Conservation (phyloP, 2,113 vertebrate genomes). For the Galemys pyrenaicus region DNA sequence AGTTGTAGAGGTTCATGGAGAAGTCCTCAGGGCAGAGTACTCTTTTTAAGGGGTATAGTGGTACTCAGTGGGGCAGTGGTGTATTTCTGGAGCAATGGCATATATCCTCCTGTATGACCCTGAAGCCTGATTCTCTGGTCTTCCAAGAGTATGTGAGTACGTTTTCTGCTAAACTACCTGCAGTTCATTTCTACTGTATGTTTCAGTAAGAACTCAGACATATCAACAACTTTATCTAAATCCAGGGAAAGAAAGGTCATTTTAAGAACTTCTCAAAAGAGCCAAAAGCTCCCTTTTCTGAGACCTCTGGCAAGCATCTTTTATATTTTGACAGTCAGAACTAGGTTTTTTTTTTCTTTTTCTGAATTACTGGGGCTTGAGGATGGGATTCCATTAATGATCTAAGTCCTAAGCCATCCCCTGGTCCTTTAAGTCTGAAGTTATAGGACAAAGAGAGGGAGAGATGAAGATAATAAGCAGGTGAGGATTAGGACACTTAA, state of each 20-base stretch:
- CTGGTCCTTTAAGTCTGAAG: background rate
- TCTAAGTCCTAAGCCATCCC: background rate
- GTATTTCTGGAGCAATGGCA: background rate
- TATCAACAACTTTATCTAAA: background rate
- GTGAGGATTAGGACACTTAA: background rate
- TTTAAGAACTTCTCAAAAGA: background rate
- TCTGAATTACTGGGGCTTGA: background rate
- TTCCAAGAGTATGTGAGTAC: background rate
- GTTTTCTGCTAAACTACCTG: background rate
- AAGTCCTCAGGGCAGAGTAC: background rate
- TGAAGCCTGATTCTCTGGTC: background rate
- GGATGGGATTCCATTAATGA: background rate
- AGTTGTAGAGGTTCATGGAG: background rate
- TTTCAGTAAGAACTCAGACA: background rate
- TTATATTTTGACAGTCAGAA: background rate
- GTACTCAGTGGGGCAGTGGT: background rate
- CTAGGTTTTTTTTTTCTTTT: background rate
- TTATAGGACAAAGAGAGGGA: background rate
- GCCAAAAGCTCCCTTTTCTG: background rate
- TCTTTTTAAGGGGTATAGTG: background rate
- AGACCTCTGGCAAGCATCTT: background rate
- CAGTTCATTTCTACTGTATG: background rate
- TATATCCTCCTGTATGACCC: background rate
- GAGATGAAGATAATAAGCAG: background rate
- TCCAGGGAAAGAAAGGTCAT: background rate